A percentile compares a stretch with the other conserved stretches of the same genome.
phyloP scores from a whole-genome alignment of 2,113 vertebrate genomes.

The Tauraco erythrolophus region DNA sequence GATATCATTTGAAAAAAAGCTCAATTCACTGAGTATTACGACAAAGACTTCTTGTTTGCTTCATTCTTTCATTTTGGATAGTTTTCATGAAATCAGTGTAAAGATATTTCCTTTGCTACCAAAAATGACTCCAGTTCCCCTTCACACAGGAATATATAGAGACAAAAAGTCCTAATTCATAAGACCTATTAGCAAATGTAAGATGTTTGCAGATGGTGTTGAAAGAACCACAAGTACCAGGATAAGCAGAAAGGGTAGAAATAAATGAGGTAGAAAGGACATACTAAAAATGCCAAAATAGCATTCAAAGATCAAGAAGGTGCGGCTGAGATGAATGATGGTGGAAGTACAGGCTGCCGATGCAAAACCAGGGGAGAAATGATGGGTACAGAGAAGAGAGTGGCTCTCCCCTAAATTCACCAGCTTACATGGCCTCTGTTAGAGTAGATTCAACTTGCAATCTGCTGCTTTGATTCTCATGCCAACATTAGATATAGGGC shows the following conservation, averaged over 20 bases:
- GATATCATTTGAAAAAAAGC: neutral
- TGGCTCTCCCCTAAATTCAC: neutral
- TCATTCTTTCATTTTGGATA: neutral
- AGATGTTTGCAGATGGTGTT: neutral
- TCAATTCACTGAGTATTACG: neutral
- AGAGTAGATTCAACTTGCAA: neutral
- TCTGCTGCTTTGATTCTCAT: neutral
- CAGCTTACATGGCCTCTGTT: neutral
- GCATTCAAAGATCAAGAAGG: neutral
- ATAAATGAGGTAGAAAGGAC: neutral
- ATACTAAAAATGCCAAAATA: neutral
- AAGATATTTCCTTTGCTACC: neutral
- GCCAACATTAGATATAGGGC: neutral
- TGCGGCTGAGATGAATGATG: neutral
- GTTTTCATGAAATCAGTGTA: neutral
- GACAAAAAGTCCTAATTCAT: neutral
- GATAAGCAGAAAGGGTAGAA: neutral
- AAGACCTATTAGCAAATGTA: neutral
- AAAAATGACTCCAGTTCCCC: neutral
- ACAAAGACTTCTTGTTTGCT: neutral
- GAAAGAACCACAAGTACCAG: neutral
- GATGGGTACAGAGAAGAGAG: neutral
- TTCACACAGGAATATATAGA: neutral
- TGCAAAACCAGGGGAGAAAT: neutral
- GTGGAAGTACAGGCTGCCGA: neutral